phyloP scores from a whole-genome alignment of 2,888 invertebrate species.

The Flexamia atlantica region DNA sequence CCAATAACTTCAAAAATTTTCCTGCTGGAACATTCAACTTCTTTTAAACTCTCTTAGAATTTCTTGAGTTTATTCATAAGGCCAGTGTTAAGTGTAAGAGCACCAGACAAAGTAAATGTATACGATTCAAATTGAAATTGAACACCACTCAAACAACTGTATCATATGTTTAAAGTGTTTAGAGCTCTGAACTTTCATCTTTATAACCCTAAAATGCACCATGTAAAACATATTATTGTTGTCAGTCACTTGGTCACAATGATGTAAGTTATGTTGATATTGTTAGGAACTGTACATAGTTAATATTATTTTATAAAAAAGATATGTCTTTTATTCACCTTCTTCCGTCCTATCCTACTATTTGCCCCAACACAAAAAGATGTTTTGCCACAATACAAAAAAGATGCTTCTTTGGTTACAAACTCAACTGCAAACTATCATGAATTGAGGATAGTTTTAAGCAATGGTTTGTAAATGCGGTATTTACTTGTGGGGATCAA shows the following conservation, averaged over 20 bases:
- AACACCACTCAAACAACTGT: background rate
- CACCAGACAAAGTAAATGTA: background rate
- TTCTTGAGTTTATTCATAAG: too few species aligned
- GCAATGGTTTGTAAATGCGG: too few species aligned
- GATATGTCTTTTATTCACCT: slow-evolving; percentile 15
- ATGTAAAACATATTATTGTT: background rate
- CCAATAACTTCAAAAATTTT: too few species aligned
- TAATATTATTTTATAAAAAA: slow-evolving; percentile 62
- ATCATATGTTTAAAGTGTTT: background rate
- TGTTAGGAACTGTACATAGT: slow-evolving; percentile 61
- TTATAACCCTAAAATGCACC: slow-evolving; percentile 3
- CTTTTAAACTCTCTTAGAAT: too few species aligned
- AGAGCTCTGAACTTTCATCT: background rate
- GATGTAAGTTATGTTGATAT: slow-evolving; percentile 59
- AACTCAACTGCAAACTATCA: too few species aligned
- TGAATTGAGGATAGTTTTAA: too few species aligned
- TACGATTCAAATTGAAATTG: background rate
- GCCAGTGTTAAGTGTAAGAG: slow-evolving; percentile 22
- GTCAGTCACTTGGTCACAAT: slow-evolving; percentile 51
- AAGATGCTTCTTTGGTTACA: too few species aligned
- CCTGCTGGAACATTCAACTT: too few species aligned
- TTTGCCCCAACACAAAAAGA: too few species aligned
- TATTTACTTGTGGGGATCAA: too few species aligned
- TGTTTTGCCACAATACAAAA: too few species aligned
- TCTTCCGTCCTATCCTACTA: slow-evolving; percentile 14